phyloP scores from a whole-genome alignment of 2,113 vertebrate genomes.

The Agapornis roseicollis region DNA sequence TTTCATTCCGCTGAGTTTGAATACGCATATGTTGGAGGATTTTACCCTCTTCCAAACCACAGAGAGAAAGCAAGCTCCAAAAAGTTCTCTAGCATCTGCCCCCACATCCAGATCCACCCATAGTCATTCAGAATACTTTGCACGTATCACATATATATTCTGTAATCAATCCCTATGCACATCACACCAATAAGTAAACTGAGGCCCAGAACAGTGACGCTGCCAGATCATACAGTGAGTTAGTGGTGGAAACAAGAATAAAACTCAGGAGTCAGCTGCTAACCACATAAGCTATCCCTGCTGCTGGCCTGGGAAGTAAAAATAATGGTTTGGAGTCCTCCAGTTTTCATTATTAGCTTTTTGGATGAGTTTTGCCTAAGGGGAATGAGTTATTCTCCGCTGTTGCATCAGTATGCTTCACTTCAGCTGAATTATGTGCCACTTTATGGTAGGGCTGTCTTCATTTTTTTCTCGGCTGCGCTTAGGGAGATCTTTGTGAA shows the following conservation, averaged over 20 bases:
- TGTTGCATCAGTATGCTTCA: slow-evolving; percentile 44
- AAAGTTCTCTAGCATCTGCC: background rate
- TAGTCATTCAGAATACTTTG: background rate
- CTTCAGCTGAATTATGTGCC: slow-evolving; percentile 57
- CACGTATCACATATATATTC: background rate
- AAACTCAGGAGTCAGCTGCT: slow-evolving; percentile 22
- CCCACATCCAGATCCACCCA: background rate
- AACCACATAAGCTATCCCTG: slow-evolving; percentile 47
- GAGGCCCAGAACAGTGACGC: background rate
- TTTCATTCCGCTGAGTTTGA: background rate
- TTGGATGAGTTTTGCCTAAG: slow-evolving; percentile 63
- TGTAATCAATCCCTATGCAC: background rate
- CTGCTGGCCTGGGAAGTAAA: slow-evolving; percentile 38
- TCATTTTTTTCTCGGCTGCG: slow-evolving; percentile 15
- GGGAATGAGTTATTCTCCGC: slow-evolving; percentile 38
- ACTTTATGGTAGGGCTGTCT: slow-evolving; percentile 50
- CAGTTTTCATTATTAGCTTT: slow-evolving; percentile 61
- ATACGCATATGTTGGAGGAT: background rate
- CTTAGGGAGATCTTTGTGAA: slow-evolving; percentile 48
- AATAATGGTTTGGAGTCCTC: slow-evolving; percentile 55
- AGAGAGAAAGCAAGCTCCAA: background rate
- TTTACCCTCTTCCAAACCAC: background rate
- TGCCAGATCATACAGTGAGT: background rate
- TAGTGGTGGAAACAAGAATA: slow-evolving; percentile 21
- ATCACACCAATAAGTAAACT: background rate